Conservation (phyloP, 1,140 invertebrate species). For the Saccostrea cuccullata region DNA sequence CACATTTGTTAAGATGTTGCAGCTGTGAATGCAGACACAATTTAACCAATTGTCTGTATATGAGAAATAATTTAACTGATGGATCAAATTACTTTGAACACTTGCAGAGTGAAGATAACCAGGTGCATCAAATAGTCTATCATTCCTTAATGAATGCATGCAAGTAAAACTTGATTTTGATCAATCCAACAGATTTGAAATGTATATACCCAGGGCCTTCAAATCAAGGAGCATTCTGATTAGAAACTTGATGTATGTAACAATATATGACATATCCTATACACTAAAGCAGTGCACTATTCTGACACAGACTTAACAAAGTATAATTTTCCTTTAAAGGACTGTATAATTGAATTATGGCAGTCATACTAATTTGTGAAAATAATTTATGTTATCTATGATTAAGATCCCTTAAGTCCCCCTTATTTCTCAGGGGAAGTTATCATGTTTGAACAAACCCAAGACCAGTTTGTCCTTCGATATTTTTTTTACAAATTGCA, state of each 20-base stretch:
- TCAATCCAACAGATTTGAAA: neutral
- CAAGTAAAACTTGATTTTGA: neutral
- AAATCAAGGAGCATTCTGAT: no score
- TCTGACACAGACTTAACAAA: no score
- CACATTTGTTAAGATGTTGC: neutral
- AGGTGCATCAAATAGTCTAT: neutral
- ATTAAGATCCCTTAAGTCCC: no score
- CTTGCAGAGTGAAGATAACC: slow-evolving; percentile 11
- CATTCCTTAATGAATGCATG: neutral
- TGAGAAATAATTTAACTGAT: neutral
- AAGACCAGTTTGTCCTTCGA: neutral
- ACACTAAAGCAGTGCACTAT: no score
- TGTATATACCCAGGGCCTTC: neutral
- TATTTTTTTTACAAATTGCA: neutral
- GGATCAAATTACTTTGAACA: neutral
- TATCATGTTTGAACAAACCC: neutral
- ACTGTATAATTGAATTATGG: no score
- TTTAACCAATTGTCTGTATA: neutral
- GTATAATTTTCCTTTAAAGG: no score
- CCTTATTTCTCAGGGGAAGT: no score
- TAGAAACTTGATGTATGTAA: no score
- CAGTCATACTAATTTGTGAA: no score
- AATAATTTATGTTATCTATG: no score
- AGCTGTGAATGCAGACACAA: neutral
- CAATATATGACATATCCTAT: no score